Base-by-base conservation (phyloP, 2,113 vertebrate species). In the Myocastor coypus region DNA sequence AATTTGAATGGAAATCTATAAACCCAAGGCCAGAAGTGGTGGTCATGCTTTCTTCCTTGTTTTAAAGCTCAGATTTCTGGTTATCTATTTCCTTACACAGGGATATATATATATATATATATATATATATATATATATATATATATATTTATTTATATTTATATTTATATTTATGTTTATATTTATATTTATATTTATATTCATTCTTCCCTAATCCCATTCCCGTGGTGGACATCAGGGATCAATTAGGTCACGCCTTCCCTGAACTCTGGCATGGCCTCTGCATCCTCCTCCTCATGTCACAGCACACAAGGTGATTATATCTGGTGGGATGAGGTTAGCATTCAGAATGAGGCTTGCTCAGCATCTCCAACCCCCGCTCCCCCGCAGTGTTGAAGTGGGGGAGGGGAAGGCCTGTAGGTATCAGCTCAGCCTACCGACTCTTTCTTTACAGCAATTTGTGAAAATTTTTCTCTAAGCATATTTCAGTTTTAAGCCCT, bases 1-100 rank as follows among this genome's bases (percentile, higher is more conserved):
- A 34, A 57, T 90, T 34, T 77, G 55, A 52, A 73, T 90, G 83
- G 94, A 97, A 95, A 94, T 92, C 94, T 90, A 78, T 97, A 96
- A 82, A 34, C 34, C 30, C 5, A 13, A 89, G 80, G 61, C 93
- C 85, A 69, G 68, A 77, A 30, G 40, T 14, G 66, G 32, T 83
- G 40, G 24, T 42, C 50, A 11, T 81, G 6, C 83, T 91, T 94
- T 52, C 11, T n/a, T 83, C 37, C 78, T 91, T 57, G 59, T 85
- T 93, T 93, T 52, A 71, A 96, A 93, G 77, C 69, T 46, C 75
- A 57, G 52, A 26, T 89, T 91, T 94, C 50, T 24, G 4, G 73
- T 71, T 77, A n/a, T 42, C 78, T 63, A 55, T 94, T 93, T 92
- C 20, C 64, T 85, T 80, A 94, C n/a, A 66, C 20, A 20, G 37